These are phyloP conservation scores for Lota lota DNA, from an alignment of 2,113 vertebrate species.

Conservation along the genomic window DNA sequence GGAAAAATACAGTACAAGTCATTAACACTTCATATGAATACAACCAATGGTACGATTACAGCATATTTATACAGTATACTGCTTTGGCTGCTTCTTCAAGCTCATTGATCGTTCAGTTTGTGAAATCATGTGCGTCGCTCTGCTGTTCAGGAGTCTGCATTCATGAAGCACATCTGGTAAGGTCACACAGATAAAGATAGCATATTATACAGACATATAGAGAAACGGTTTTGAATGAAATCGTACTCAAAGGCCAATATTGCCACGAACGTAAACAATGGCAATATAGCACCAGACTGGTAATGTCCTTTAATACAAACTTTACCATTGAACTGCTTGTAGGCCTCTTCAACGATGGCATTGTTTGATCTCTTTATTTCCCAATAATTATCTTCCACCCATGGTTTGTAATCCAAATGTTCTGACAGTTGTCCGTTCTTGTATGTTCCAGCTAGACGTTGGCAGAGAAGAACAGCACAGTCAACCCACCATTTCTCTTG, in stretches of 20 bases:
- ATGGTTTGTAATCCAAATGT: constrained; percentile 70
- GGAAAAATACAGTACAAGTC: constrained; percentile 44
- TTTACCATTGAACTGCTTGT: constrained; percentile 78
- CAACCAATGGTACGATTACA: too few relatives aligned
- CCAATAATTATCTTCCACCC: constrained; percentile 79
- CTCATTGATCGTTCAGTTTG: constrained; percentile 74
- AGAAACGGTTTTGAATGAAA: background rate
- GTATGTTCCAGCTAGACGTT: constrained; percentile 66
- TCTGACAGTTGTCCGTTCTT: constrained; percentile 75
- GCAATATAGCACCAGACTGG: too few relatives aligned
- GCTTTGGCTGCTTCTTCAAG: constrained; percentile 74
- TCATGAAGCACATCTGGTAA: constrained; percentile 77
- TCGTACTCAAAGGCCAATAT: too few relatives aligned
- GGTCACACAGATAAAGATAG: too few relatives aligned
- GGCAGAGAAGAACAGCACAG: background rate
- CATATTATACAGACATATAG: background rate
- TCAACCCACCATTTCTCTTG: too few relatives aligned
- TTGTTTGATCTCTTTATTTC: constrained; percentile 77
- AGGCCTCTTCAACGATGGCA: constrained; percentile 75
- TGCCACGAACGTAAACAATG: too few relatives aligned
- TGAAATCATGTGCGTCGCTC: constrained; percentile 75
- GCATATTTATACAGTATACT: constrained; percentile 69
- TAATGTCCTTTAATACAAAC: too few relatives aligned
- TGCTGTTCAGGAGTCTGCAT: constrained; percentile 79
- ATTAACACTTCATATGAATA: too few relatives aligned